A percentile compares a stretch with the other conserved stretches of the same genome.
These are phyloP conservation scores for Drosophila lutescens DNA, from an alignment of 2,888 invertebrate species.

Conservation along the genomic window DNA sequence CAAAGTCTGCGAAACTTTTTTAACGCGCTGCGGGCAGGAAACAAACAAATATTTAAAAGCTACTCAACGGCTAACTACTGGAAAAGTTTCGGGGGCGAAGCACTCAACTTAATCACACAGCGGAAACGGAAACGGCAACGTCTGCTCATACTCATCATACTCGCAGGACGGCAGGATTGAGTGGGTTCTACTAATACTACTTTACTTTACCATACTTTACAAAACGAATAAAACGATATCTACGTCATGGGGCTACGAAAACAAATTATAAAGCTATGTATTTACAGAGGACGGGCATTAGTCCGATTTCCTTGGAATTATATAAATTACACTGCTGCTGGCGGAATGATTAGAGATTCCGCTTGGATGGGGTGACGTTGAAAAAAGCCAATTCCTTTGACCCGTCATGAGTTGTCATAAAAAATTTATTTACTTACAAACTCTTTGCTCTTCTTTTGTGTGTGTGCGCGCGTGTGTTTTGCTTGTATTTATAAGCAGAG, in stretches of 20 bases:
- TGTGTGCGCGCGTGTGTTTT: slow-evolving; percentile 24
- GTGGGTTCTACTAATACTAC: slow-evolving; percentile 29
- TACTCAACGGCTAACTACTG: slow-evolving; percentile 46
- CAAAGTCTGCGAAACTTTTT: slow-evolving; percentile 75
- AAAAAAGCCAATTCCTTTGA: slow-evolving; percentile 39
- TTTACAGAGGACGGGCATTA: slow-evolving; percentile 37
- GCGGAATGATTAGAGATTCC: slow-evolving; percentile 14
- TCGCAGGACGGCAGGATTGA: slow-evolving; percentile 17
- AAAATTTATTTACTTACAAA: slow-evolving; percentile 73
- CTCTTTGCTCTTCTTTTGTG: slow-evolving; percentile 30
- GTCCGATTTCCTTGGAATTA: slow-evolving; percentile 40
- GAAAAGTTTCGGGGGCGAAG: slow-evolving; percentile 45
- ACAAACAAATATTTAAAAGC: slow-evolving; percentile 61
- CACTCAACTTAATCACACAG: slow-evolving; percentile 67
- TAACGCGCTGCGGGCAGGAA: slow-evolving; percentile 39
- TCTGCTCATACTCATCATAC: slow-evolving; percentile 49
- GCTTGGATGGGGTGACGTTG: slow-evolving; percentile 5
- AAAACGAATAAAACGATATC: slow-evolving; percentile 10
- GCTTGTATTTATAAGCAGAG: slow-evolving; percentile 45
- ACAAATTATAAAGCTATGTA: slow-evolving; percentile 51
- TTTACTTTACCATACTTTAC: not conserved
- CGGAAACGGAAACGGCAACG: slow-evolving; percentile 73
- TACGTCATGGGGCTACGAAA: slow-evolving; percentile 28
- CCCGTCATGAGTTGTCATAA: slow-evolving; percentile 57
- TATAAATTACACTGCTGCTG: slow-evolving; percentile 23